Conservation (phyloP, 2,797 vertebrate species). For the Pseudotriccus pelzelni region DNA sequence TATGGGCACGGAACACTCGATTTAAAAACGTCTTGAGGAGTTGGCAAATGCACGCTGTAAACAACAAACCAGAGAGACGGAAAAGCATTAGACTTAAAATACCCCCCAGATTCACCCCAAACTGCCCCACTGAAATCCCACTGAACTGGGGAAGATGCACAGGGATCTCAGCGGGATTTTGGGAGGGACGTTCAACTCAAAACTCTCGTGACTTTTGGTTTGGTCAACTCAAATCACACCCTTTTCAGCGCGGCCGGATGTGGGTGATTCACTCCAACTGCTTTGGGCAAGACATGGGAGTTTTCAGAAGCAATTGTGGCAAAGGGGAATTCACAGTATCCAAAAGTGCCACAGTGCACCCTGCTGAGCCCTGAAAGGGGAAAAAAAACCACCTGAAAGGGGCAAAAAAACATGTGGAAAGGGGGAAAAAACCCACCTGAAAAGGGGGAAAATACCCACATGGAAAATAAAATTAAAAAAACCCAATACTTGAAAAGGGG, state of each 20-base stretch:
- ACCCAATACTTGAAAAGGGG: background rate
- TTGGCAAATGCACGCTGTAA: background rate
- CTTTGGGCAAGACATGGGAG: background rate
- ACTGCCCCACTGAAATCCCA: background rate
- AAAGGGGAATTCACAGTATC: conserved; percentile 62
- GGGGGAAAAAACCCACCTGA: too few species aligned
- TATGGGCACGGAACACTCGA: background rate
- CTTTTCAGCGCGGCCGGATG: background rate
- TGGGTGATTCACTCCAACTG: background rate
- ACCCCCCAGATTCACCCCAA: background rate
- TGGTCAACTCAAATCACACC: background rate
- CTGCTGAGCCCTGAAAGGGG: background rate
- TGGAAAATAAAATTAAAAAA: background rate
- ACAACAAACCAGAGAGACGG: background rate
- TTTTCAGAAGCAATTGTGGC: background rate
- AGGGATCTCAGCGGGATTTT: background rate
- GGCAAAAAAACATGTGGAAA: background rate
- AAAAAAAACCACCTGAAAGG: background rate
- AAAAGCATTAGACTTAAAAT: accelerated
- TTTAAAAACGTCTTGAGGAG: background rate
- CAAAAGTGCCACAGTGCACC: background rate
- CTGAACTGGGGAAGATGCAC: background rate
- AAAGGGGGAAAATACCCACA: background rate
- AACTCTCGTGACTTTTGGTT: background rate
- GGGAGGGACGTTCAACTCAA: background rate